Conservation (phyloP, 2,113 vertebrate species). For the Anser cygnoides region DNA sequence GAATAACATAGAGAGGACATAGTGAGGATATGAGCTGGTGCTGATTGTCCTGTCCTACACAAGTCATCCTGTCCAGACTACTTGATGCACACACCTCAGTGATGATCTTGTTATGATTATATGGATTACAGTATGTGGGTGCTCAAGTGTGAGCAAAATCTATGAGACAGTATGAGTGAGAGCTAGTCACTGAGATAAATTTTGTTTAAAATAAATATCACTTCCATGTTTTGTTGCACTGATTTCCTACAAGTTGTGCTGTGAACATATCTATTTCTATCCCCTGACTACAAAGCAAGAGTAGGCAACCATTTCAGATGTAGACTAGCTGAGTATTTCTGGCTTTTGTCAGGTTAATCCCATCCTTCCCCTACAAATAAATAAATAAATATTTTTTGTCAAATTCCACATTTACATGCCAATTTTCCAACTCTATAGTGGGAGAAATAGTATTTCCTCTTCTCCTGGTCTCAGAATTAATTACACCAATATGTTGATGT, state of each 20-base stretch:
- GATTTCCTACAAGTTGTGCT: not conserved
- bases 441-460: not conserved
- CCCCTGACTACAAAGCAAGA: not conserved
- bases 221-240: not conserved
- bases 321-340: not conserved
- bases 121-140: not conserved
- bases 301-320: not conserved
- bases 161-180: not conserved
- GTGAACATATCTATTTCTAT: not conserved
- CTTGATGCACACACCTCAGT: fast-evolving
- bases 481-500: not conserved
- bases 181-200: not conserved
- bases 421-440: not conserved
- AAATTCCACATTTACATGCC: not conserved
- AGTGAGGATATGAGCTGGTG: not conserved
- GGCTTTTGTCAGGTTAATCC: not conserved
- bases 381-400: not conserved
- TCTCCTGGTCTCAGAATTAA: not conserved
- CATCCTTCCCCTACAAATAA: not conserved
- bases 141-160: not conserved
- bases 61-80: not conserved
- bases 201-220: not conserved
- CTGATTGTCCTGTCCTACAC: not conserved
- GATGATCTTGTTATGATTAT: not conserved
- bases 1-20: not conserved